phyloP scores from a whole-genome alignment of 2,797 vertebrate genomes.

The Urosaurus nigricauda region DNA sequence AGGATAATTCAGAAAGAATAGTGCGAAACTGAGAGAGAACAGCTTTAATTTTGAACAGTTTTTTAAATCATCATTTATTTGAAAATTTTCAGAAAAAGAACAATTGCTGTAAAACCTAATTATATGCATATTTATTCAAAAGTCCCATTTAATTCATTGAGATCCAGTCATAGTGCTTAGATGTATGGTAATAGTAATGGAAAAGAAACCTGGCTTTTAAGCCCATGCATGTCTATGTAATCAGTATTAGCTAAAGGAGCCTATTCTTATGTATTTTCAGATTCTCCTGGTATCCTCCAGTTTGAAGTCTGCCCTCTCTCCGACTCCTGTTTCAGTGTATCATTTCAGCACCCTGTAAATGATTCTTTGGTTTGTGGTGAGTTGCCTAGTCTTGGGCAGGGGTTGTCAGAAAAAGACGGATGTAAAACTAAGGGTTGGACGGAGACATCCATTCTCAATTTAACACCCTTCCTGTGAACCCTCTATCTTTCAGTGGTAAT shows the following conservation, averaged over 20 bases:
- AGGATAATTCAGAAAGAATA: too few relatives aligned
- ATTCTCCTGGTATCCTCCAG: slow-evolving; percentile 93
- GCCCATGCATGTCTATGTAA: neutral
- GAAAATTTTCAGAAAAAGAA: neutral
- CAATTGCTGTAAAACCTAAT: neutral
- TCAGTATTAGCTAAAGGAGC: neutral
- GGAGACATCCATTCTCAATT: neutral
- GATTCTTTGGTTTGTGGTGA: slow-evolving; percentile 98
- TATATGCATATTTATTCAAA: too few relatives aligned
- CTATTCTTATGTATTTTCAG: slow-evolving; percentile 73
- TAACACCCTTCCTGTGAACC: slow-evolving; percentile 42
- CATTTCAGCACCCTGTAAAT: slow-evolving; percentile 98
- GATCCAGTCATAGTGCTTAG: neutral
- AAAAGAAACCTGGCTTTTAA: neutral
- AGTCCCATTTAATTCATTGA: neutral
- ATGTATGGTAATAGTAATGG: too few relatives aligned
- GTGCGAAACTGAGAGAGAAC: too few relatives aligned
- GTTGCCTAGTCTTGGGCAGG: slow-evolving; percentile 56
- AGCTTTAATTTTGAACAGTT: too few relatives aligned
- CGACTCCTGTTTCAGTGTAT: slow-evolving; percentile 95
- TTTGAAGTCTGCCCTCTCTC: slow-evolving; percentile 98
- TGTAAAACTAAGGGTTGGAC: neutral
- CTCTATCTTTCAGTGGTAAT: slow-evolving; percentile 89
- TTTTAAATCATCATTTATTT: neutral
- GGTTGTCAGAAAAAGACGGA: neutral